Evolutionary conservation across 2,797 vertebrate species (phyloP), one percentile per base, ranked within the genome.

Genomic region (Anguilla anguilla): DNA sequence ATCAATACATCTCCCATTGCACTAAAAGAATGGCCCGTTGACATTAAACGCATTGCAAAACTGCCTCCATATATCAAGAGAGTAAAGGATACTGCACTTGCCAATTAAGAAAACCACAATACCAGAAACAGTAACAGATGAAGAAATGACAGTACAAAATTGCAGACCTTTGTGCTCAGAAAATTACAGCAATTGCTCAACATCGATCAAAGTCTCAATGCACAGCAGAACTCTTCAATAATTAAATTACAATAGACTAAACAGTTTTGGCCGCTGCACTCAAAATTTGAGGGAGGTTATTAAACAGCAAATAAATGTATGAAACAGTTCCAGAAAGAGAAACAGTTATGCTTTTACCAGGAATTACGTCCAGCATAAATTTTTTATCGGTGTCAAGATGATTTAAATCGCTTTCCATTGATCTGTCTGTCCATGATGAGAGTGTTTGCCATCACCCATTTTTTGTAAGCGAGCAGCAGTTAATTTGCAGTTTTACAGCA

Each of bases 341-440:
- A 25, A 67, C 57, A 25, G 35, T 85, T 35, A n/a, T 31, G 25
- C 31, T 84, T 84, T 85, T 85, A 67, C 39, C 59, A 85, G 84
- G 6, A 64, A 67, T 85, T 85, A 59, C 55, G 22, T 39, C 51
- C 28, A 9, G 31, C 51, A 61, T 85, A 43, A 67, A 35, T 86
- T 74, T 43, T 74, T 35, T 85, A 85, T 85, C 17, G 25, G 84
- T 69, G 51, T 72, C 67, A 31, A 22, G 15, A 55, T 72, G 85
- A 86, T 86, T 74, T 51, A 86, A 55, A 31, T 86, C 85, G 13
- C 13, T 86, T 28, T 86, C 67, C 67, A 74, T 19, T 74, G 85
- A 74, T 31, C 43, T 69, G 67, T 35, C 43, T 49, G 74, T 22
- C 46, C 85, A 17, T 17, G n/a, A 28, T n/a, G 43, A 51, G n/a